These are phyloP conservation scores for Drosophila cognata DNA, from an alignment of 2,888 invertebrate genomes.

Conservation along the genomic window DNA sequence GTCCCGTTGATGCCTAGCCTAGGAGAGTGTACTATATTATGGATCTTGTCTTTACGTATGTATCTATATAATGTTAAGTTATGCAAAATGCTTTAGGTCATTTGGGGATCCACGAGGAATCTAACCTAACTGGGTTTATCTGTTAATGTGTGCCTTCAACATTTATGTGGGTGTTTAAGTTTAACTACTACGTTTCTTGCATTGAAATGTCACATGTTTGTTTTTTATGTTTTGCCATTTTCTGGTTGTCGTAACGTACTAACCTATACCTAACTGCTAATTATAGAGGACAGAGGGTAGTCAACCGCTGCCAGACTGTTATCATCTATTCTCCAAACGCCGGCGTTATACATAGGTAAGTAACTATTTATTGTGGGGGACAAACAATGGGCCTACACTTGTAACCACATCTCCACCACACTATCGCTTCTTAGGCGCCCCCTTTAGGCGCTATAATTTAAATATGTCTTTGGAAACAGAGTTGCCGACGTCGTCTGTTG, in stretches of 20 bases:
- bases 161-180: conserved; percentile 33
- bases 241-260: conserved; percentile 27
- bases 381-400: conserved; percentile 31
- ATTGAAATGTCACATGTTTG: conserved; percentile 74
- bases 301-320: conserved; percentile 7
- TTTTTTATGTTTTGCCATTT: conserved; percentile 15
- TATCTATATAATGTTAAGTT: conserved; percentile 42
- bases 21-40: conserved; percentile 26
- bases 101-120: conserved; percentile 6
- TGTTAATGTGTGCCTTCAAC: conserved; percentile 38
- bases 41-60: conserved; percentile 28
- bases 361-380: conserved; percentile 57
- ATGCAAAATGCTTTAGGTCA: conserved; percentile 30
- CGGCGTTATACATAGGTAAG: conserved; percentile 52
- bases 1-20: conserved; percentile 40
- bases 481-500: conserved; percentile 70
- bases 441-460: conserved; percentile 48
- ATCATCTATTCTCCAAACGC: conserved; percentile 7
- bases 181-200: conserved; percentile 63
- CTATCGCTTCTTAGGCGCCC: conserved; percentile 19
- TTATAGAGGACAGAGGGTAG: conserved; percentile 19
- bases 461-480: conserved; percentile 77
- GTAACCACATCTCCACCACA: conserved; percentile 28
- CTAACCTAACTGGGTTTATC: conserved; percentile 31
- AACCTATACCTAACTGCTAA: conserved; percentile 42